Conservation (phyloP, 2,888 invertebrate species). For the Agriopis leucophaearia region DNA sequence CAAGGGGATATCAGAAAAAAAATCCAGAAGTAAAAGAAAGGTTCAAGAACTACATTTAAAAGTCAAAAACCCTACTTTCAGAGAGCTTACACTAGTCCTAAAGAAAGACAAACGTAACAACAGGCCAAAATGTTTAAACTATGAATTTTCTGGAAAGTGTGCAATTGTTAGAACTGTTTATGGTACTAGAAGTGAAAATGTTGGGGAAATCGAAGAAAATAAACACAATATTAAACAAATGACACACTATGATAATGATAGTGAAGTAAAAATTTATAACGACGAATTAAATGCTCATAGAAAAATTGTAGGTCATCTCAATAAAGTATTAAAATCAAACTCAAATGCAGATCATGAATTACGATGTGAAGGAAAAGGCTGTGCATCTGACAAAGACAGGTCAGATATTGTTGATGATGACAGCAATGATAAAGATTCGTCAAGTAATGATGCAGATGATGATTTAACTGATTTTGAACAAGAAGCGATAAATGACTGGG, state of each 20-base stretch:
- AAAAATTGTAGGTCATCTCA: neutral
- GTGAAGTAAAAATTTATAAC: neutral
- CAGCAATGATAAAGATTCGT: neutral
- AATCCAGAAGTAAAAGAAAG: neutral
- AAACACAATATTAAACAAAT: neutral
- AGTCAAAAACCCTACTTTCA: neutral
- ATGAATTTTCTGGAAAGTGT: slow-evolving; percentile 2
- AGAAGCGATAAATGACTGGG: slow-evolving; percentile 26
- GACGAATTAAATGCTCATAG: neutral
- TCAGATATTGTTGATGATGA: slow-evolving; percentile 3
- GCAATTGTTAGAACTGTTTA: neutral
- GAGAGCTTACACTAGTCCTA: neutral
- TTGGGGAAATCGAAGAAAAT: neutral
- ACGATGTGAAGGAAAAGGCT: slow-evolving; percentile 9
- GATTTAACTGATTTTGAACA: slow-evolving; percentile 1
- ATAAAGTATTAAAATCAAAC: neutral
- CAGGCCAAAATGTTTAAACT: neutral
- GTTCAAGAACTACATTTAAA: neutral
- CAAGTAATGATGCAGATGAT: neutral
- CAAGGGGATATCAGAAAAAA: neutral
- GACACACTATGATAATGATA: neutral
- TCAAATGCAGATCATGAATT: neutral
- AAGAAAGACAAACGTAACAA: neutral
- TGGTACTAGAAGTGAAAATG: neutral
- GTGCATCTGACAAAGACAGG: neutral